These are phyloP conservation scores for Scleropages formosus DNA, from an alignment of 2,797 vertebrate species.

Conservation along the genomic window DNA sequence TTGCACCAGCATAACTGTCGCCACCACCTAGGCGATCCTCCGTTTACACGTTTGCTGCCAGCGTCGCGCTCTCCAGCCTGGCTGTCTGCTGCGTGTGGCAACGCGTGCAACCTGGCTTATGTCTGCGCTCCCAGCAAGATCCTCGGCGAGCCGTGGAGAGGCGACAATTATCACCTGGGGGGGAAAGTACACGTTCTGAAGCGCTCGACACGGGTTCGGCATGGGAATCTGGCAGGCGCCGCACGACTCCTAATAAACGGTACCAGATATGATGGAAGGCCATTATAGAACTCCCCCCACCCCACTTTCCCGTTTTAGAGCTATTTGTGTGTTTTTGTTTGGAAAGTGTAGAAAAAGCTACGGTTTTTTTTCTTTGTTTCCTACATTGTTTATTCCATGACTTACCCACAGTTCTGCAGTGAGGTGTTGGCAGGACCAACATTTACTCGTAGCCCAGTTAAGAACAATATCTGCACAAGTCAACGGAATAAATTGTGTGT, in stretches of 20 bases:
- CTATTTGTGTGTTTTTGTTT: conserved; percentile 13
- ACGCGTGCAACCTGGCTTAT: conserved; percentile 13
- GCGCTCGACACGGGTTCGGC: conserved; percentile 3
- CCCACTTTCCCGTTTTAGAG: neutral
- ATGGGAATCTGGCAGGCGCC: conserved; percentile 6
- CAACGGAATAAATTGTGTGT: neutral
- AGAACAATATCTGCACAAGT: neutral
- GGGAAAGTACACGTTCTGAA: conserved; percentile 19
- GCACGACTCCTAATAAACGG: neutral
- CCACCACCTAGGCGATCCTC: conserved; percentile 23
- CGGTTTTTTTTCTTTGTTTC: conserved; percentile 5
- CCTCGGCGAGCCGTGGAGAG: conserved; percentile 12
- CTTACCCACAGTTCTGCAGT: neutral
- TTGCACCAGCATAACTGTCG: conserved; percentile 18
- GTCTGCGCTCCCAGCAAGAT: neutral
- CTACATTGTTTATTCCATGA: neutral
- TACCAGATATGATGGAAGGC: conserved; percentile 26
- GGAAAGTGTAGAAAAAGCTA: neutral
- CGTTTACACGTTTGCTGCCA: conserved; percentile 16
- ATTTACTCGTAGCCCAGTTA: neutral
- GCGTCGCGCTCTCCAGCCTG: neutral
- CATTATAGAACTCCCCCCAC: conserved; percentile 21
- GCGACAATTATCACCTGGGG: conserved; percentile 25
- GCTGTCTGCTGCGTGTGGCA: conserved; percentile 14
- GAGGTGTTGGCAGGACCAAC: neutral